phyloP scores from a whole-genome alignment of 2,888 invertebrate genomes.

The Heliconius aoede region DNA sequence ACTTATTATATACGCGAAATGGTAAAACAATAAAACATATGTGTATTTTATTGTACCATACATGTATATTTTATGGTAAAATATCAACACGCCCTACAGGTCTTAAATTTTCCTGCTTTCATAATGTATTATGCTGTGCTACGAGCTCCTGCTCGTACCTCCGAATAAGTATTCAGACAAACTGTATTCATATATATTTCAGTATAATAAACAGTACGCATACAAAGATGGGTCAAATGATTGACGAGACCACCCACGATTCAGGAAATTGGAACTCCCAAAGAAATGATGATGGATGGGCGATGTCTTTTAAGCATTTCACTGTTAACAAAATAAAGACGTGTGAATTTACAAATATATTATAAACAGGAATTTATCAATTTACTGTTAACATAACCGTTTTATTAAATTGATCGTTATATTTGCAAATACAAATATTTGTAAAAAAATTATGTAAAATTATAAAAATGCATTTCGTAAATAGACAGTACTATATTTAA shows the following conservation, averaged over 20 bases:
- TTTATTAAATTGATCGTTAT: neutral
- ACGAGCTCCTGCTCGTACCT: neutral
- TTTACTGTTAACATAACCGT: neutral
- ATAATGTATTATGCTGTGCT: neutral
- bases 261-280: slow-evolving; percentile 21
- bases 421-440: neutral
- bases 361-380: slow-evolving; percentile 19
- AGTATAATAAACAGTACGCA: neutral
- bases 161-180: neutral
- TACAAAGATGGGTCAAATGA: slow-evolving; percentile 16
- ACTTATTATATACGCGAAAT: no score
- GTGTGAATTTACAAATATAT: slow-evolving; percentile 7
- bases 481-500: no score
- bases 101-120: neutral
- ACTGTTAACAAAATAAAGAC: slow-evolving; percentile 21
- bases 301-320: slow-evolving; percentile 13
- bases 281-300: slow-evolving; percentile 27
- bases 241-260: slow-evolving; percentile 23
- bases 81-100: neutral
- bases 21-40: neutral
- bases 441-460: neutral
- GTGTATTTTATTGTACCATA: no score
- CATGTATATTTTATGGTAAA: no score
- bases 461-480: no score
- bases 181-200: neutral